phyloP scores from a whole-genome alignment of 2,113 vertebrate genomes.

The Microtus ochrogaster region DNA sequence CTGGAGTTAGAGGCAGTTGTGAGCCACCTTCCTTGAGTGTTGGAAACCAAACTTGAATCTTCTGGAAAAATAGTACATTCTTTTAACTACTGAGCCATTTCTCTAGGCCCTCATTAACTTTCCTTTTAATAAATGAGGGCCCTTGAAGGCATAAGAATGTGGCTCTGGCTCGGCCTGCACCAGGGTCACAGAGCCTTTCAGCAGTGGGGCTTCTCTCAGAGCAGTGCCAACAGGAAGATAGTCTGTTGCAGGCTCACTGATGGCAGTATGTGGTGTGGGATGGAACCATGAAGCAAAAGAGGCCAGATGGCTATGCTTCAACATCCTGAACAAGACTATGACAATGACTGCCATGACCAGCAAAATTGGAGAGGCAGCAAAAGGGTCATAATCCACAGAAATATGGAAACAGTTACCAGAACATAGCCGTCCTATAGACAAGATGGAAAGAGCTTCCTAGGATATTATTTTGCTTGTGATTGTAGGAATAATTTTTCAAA shows the following conservation, averaged over 20 bases:
- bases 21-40: neutral
- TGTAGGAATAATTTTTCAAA: neutral
- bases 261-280: neutral
- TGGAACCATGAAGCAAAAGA: neutral
- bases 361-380: neutral
- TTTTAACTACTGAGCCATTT: neutral
- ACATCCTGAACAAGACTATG: neutral
- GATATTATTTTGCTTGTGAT: conserved; percentile 23
- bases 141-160: neutral
- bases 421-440: neutral
- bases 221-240: neutral
- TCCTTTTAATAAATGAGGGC: neutral
- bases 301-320: neutral
- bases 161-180: neutral
- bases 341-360: neutral
- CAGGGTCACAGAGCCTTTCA: neutral
- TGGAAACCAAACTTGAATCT: neutral
- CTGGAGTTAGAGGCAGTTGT: neutral
- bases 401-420: neutral
- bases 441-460: neutral
- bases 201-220: neutral
- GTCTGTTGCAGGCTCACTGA: neutral
- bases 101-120: neutral
- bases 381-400: neutral
- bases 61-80: neutral